These are phyloP conservation scores for Seira ritae DNA, from an alignment of 2,888 invertebrate species.

Conservation along the genomic window DNA sequence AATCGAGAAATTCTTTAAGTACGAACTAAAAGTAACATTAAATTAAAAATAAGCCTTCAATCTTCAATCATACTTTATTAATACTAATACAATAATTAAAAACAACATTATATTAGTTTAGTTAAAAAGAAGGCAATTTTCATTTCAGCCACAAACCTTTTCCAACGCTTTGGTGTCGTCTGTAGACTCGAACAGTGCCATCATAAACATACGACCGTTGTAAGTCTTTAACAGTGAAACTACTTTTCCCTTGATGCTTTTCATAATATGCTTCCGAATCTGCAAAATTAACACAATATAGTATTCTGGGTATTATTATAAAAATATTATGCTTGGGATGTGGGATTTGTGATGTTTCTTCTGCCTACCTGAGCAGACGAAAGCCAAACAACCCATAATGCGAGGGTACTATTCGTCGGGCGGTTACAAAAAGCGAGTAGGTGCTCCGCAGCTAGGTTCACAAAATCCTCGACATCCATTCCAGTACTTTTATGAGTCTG, in stretches of 20 bases:
- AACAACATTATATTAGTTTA: no score
- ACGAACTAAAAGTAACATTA: slow-evolving; percentile 35
- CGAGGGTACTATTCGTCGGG: slow-evolving; percentile 15
- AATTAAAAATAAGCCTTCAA: no score
- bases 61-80: no score
- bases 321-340: no score
- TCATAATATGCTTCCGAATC: slow-evolving; percentile 50
- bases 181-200: slow-evolving; percentile 46
- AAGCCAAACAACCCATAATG: slow-evolving; percentile 43
- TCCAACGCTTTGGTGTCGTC: slow-evolving; percentile 46
- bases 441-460: slow-evolving; percentile 30
- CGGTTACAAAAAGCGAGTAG: slow-evolving; percentile 26
- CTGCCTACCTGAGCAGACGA: slow-evolving; percentile 49
- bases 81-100: no score
- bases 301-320: not conserved
- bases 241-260: slow-evolving; percentile 41
- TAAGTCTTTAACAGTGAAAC: slow-evolving; percentile 23
- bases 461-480: slow-evolving; percentile 43
- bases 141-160: slow-evolving; percentile 20
- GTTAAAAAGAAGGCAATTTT: no score
- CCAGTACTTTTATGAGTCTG: slow-evolving; percentile 38
- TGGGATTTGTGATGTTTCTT: no score
- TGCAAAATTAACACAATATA: not conserved
- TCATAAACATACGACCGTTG: slow-evolving; percentile 52
- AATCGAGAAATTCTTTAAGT: slow-evolving; percentile 33